Percentiles rank a stretch among this genome's conserved stretches.
Conservation (phyloP, 2,113 vertebrate genomes). For the Eptesicus fuscus region DNA sequence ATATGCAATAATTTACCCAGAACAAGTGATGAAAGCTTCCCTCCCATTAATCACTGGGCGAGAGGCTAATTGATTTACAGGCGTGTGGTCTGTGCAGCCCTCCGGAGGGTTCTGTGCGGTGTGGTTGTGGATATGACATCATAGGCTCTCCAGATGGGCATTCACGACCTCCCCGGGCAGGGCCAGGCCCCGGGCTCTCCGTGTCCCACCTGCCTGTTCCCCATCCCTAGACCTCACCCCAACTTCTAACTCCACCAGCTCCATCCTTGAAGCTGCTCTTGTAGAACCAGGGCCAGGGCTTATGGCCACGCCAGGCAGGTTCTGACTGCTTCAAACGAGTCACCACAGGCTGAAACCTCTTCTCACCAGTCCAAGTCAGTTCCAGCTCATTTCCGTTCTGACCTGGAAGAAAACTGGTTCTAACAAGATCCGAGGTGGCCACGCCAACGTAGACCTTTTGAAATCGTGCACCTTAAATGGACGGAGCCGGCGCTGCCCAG, state of each 20-base stretch:
- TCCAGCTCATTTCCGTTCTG: background rate
- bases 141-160: background rate
- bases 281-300: background rate
- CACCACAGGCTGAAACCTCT: background rate
- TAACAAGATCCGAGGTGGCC: background rate
- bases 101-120: background rate
- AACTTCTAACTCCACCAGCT: no score
- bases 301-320: background rate
- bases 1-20: slow-evolving; percentile 30
- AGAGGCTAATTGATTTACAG: background rate
- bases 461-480: background rate
- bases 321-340: background rate
- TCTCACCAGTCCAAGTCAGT: background rate
- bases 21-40: slow-evolving; percentile 9
- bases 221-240: background rate
- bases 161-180: background rate
- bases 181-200: background rate
- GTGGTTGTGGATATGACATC: background rate
- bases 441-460: background rate
- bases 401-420: background rate
- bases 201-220: background rate
- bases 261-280: background rate
- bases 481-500: background rate
- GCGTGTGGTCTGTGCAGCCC: fast-evolving
- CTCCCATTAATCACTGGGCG: background rate